Conservation (phyloP, 2,888 invertebrate species). For the Acleris holmiana region DNA sequence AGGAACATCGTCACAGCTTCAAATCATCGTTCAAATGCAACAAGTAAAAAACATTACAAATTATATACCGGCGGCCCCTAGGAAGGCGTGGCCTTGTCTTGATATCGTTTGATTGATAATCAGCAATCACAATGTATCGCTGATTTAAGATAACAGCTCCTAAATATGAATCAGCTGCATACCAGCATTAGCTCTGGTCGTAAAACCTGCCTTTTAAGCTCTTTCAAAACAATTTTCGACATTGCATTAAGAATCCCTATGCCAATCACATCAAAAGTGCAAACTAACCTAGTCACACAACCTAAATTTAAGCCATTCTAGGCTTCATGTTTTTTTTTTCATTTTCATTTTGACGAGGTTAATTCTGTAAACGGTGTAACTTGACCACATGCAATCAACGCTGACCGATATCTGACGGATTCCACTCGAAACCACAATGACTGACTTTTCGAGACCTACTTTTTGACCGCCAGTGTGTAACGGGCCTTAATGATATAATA, state of each 20-base stretch:
- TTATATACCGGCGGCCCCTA: constrained; percentile 6
- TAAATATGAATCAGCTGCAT: constrained; percentile 12
- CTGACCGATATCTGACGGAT: constrained; percentile 50
- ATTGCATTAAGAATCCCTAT: too few relatives aligned
- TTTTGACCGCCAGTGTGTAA: constrained; percentile 54
- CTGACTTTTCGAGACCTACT: constrained; percentile 56
- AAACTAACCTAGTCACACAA: too few relatives aligned
- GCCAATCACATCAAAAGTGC: too few relatives aligned
- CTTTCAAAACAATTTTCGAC: too few relatives aligned
- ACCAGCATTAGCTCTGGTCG: not conserved
- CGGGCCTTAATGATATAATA: constrained; percentile 71
- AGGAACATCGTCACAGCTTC: not conserved
- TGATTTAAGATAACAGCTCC: constrained; percentile 32
- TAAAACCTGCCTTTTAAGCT: not conserved
- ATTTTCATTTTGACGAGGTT: too few relatives aligned
- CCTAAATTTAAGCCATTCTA: too few relatives aligned
- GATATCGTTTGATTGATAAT: constrained; percentile 30
- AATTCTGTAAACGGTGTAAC: constrained; percentile 11
- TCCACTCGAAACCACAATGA: constrained; percentile 54
- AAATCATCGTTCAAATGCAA: not conserved
- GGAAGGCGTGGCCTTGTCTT: constrained; percentile 23
- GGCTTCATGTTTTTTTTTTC: too few relatives aligned
- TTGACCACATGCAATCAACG: constrained; percentile 38
- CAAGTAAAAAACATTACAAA: not conserved
- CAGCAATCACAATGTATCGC: constrained; percentile 42